Evolutionary conservation across 53 echinoderm and acorn worm genomes (phyloP), one percentile per base, ranked within the genome.

Genomic region (Paracentrotus lividus): DNA sequence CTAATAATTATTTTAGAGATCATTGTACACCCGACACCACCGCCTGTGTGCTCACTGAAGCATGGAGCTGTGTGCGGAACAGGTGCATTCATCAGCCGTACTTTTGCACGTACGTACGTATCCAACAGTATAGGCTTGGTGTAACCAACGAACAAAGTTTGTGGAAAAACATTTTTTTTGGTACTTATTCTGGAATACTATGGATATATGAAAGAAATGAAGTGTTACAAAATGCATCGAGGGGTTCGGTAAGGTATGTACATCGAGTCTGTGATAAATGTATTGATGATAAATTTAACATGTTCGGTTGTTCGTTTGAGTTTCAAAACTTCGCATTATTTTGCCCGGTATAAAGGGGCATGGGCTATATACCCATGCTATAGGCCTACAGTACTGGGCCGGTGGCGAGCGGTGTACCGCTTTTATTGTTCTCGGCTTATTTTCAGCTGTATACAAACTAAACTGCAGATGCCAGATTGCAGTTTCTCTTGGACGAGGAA

Each of bases 321-420:
- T 72, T 72, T 72, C 18, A 72, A 72, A 72, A 72, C 72, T 72
- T 72, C 40, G 36, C 21, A n/a, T n/a, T n/a, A n/a, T n/a, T n/a
- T n/a, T n/a, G n/a, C n/a, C n/a, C n/a, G n/a, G n/a, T n/a, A n/a
- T n/a, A n/a, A 55, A 16, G 55, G 13, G 2, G 9, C 8, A 7
- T 15, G 55, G 15, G 18, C 55, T 16, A 2, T 6, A 26, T 31
- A 26, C 65, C n/a, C n/a, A 59, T 59, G 59, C 23, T 21, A 59
- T 59, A 60, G 24, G 24, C 61, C 24, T 59, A 60, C n/a, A n/a
- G n/a, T n/a, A n/a, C n/a, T n/a, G n/a, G n/a, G n/a, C n/a, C n/a
- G n/a, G n/a, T n/a, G n/a, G n/a, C n/a, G n/a, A n/a, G n/a, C n/a
- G n/a, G n/a, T n/a, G n/a, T n/a, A n/a, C n/a, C n/a, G n/a, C n/a